Base-by-base conservation (phyloP, 2,797 vertebrate genomes). In the Muscicapa comitata region DNA sequence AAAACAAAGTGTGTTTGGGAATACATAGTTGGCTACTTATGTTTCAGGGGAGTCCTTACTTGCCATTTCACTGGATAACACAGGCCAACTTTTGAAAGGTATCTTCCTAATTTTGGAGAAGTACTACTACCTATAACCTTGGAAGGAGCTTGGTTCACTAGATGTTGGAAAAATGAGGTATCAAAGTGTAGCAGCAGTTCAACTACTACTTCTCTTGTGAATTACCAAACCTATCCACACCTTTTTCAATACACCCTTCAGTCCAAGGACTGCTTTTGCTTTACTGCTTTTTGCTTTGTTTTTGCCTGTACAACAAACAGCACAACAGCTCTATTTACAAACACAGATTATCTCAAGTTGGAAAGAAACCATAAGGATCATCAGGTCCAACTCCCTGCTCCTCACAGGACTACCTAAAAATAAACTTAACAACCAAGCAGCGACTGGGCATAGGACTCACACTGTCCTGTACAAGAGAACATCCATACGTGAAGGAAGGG, bases 401-500 rank as follows among this genome's bases (percentile, higher is more conserved):
- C 50, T 81, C 7, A 1, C 21, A 71, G 61, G 8, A 55, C 43
- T 29, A n/a, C 48, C 29, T 55, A 51, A 71, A 91, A 88, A 33
- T 54, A 77, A 88, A 59, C 21, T 2, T 6, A 11, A 31, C 1
- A 8, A 75, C 17, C 12, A 63, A 67, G 50, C 76, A 83, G 17
- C 26, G 31, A 35, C 38, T 31, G 33, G 17, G 37, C 31, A 11
- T 0, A 65, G 51, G 13, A 66, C 17, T 43, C 40, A 33, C 6
- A 7, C 0, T 43, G 53, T 53, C 47, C 58, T 23, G 7, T 5
- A 59, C 55, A 50, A 74, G 9, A 80, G 48, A 10, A 20, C 55
- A 68, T 10, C 29, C 0, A 0, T 17, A n/a, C 3, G 5, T 11
- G 29, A 77, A 50, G 16, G 45, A 59, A 84, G 17, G 13, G 16